These are phyloP conservation scores for Acholoe squamosa DNA, from an alignment of 2,888 invertebrate genomes.

Conservation along the genomic window DNA sequence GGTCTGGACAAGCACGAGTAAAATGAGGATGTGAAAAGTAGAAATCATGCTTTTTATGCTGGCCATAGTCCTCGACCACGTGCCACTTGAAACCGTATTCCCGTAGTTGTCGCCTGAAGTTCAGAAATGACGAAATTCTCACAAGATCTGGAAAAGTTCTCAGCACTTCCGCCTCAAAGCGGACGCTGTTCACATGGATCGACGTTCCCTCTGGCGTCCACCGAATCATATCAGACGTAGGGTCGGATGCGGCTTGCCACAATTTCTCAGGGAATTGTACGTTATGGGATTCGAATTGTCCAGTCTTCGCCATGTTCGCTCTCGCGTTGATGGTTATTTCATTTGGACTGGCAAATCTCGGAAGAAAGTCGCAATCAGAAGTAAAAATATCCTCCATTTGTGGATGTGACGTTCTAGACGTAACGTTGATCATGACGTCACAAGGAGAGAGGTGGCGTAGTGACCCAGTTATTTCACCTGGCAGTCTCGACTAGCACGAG, in stretches of 20 bases:
- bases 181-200: neutral
- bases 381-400: no score
- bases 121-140: neutral
- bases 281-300: no score
- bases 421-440: no score
- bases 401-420: no score
- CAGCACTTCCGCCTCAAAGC: neutral
- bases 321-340: no score
- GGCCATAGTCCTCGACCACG: neutral
- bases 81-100: neutral
- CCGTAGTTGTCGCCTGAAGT: neutral
- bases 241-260: neutral
- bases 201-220: conserved; percentile 1
- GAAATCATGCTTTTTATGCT: neutral
- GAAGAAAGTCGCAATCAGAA: no score
- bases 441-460: no score
- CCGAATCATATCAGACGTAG: neutral
- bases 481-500: no score
- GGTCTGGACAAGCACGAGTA: neutral
- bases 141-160: neutral
- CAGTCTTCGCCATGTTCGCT: no score
- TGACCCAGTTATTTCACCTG: no score
- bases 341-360: no score
- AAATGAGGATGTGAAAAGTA: neutral
- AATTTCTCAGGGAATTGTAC: neutral